Evolutionary conservation across 2,888 invertebrate genomes (phyloP), one percentile per base, ranked within the genome.

Genomic region (Belgica antarctica): DNA sequence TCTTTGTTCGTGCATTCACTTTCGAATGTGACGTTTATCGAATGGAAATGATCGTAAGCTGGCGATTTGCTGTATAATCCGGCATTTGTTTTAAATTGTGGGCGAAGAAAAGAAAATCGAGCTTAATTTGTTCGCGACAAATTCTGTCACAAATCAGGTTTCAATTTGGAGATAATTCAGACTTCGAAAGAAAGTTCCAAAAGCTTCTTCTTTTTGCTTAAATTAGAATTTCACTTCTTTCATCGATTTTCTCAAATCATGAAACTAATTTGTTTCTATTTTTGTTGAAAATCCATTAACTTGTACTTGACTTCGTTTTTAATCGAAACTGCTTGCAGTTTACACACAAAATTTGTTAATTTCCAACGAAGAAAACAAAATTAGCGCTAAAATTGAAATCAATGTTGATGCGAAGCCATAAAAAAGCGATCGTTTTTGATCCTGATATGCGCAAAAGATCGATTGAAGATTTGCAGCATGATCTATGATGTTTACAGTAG

Each of bases 1-100:
- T 61, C 25, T 27, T n/a, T n/a, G n/a, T n/a, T 61, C 19, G 25
- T 15, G 28, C 61, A 27, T 61, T 61, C 61, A 61, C 61, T 61
- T 61, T 61, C 61, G 24, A 61, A 61, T 57, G 25, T 4, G 5
- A 15, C 5, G 4, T 22, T 57, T 57, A 24, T 19, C 27, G 12
- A 24, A 57, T 57, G 24, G 17, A 7, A 3, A 17, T 4, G 17
- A 52, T 5, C 12, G 52, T 63, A 31, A 34, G 28, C 22, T 63
- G 34, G n/a, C 27, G 61, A 61, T 61, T 61, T 61, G 61, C n/a
- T n/a, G n/a, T n/a, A n/a, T 61, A 31, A 31, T 12, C 12, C 12
- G 5, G 34, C 34, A 8, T 31, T 31, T 12, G 12, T 31, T 31
- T 31, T 31, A 8, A 31, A 31, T 31, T 31, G 52, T 52, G 22